phyloP scores from a whole-genome alignment of 2,888 invertebrate species.

The Biston stratarius region DNA sequence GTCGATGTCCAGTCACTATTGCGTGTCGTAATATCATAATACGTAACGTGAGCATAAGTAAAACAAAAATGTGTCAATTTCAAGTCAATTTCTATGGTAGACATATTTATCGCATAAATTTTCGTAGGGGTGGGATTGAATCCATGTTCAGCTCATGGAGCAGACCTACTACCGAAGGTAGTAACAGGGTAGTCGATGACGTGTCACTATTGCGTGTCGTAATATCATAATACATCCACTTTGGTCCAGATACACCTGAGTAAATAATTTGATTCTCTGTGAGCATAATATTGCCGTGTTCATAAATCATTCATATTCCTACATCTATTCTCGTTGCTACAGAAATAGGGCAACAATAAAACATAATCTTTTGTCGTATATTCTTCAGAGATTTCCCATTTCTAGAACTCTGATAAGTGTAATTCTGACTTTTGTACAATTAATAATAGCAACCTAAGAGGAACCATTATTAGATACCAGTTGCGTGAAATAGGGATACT shows the following conservation, averaged over 20 bases:
- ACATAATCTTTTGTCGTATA: constrained; percentile 2
- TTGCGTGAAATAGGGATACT: background rate
- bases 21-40: too few species aligned
- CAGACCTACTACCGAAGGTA: too few species aligned
- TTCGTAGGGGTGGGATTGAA: too few species aligned
- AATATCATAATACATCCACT: constrained; percentile 1
- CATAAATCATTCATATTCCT: constrained; percentile 17
- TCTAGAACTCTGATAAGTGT: constrained; percentile 5
- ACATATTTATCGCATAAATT: too few species aligned
- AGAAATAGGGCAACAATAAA: constrained; percentile 10
- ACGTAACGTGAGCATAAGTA: too few species aligned
- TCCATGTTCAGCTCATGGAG: too few species aligned
- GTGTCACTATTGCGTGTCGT: background rate
- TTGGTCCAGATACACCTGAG: background rate
- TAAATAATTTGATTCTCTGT: constrained; percentile 12
- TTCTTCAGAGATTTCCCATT: background rate
- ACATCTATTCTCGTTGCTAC: constrained; percentile 1
- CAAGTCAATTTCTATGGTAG: too few species aligned
- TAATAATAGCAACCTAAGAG: background rate
- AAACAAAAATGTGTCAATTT: too few species aligned
- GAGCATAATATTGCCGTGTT: constrained; percentile 5
- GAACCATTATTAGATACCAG: background rate
- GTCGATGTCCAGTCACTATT: too few species aligned
- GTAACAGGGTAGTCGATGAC: too few species aligned
- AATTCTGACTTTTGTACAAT: too few species aligned